Evolutionary conservation across 2,113 vertebrate species (phyloP).

Genomic region (Numida meleagris): DNA sequence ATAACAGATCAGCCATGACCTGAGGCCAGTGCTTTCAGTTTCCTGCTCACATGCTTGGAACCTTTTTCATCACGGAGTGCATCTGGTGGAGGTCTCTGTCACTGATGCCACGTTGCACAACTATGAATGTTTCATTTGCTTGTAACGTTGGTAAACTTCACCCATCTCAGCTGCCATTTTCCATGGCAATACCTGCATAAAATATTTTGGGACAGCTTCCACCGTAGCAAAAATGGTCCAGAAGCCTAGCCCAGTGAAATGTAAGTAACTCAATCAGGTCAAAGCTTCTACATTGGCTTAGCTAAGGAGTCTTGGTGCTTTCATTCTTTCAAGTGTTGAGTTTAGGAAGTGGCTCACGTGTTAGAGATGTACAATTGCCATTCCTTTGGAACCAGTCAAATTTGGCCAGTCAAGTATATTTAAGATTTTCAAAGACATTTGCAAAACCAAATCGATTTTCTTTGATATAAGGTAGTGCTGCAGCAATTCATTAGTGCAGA

Average conservation of each 20-base stretch:
- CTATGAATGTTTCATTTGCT: neutral
- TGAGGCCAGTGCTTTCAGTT: neutral
- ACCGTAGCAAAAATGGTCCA: neutral
- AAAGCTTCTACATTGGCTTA: neutral
- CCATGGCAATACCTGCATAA: neutral
- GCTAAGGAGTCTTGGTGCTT: neutral
- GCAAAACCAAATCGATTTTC: neutral
- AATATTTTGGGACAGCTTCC: neutral
- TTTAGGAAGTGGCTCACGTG: neutral
- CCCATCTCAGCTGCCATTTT: neutral
- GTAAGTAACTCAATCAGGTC: neutral
- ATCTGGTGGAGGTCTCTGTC: neutral
- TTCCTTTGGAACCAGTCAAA: neutral
- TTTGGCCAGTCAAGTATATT: neutral
- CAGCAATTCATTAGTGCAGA: neutral
- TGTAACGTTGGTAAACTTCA: neutral
- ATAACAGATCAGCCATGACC: neutral
- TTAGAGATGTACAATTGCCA: neutral
- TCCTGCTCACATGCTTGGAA: too few species aligned
- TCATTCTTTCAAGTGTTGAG: neutral
- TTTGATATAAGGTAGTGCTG: neutral
- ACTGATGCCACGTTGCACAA: fast-evolving
- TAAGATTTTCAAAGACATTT: neutral
- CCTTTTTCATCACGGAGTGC: neutral
- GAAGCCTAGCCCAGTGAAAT: neutral